phyloP scores from a whole-genome alignment of 2,797 vertebrate genomes.

The Macrochelys suwanniensis region DNA sequence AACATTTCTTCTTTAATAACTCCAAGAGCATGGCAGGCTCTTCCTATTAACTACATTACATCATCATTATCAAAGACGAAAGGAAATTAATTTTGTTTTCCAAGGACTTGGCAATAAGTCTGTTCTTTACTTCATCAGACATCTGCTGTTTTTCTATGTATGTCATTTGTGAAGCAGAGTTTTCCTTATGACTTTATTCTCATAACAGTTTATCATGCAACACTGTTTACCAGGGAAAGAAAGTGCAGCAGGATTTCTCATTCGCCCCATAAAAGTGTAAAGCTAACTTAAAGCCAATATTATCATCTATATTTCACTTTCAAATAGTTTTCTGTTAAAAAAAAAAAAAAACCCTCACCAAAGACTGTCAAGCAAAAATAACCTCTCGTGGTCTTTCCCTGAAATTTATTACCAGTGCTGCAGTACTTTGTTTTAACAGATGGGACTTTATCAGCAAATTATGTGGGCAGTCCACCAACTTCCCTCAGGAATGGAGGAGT shows the following conservation, averaged over 20 bases:
- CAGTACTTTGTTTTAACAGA: slow-evolving; percentile 86
- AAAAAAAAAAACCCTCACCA: slow-evolving; percentile 67
- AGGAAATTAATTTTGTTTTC: slow-evolving; percentile 89
- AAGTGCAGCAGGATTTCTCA: slow-evolving; percentile 70
- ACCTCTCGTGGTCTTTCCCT: slow-evolving; percentile 78
- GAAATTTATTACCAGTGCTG: slow-evolving; percentile 80
- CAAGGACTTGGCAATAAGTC: slow-evolving; percentile 83
- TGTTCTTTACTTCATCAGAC: slow-evolving; percentile 85
- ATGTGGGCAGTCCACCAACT: slow-evolving; percentile 83
- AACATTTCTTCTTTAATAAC: slow-evolving; percentile 82
- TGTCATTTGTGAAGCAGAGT: slow-evolving; percentile 83
- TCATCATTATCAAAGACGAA: slow-evolving; percentile 88
- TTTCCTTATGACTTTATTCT: slow-evolving; percentile 82
- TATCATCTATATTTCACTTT: slow-evolving; percentile 79
- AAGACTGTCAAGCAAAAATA: slow-evolving; percentile 81
- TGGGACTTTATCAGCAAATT: slow-evolving; percentile 87
- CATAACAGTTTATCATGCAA: slow-evolving; percentile 79
- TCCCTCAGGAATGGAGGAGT: slow-evolving; percentile 80
- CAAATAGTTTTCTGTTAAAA: slow-evolving; percentile 74
- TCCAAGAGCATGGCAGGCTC: slow-evolving; percentile 81
- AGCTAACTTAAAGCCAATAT: slow-evolving; percentile 74
- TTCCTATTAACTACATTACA: slow-evolving; percentile 85
- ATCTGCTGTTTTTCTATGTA: slow-evolving; percentile 87
- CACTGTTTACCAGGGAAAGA: slow-evolving; percentile 77
- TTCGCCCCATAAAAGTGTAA: slow-evolving; percentile 74